Base-by-base conservation (phyloP, 1,140 invertebrate species). In the Polypedilum vanderplanki region DNA sequence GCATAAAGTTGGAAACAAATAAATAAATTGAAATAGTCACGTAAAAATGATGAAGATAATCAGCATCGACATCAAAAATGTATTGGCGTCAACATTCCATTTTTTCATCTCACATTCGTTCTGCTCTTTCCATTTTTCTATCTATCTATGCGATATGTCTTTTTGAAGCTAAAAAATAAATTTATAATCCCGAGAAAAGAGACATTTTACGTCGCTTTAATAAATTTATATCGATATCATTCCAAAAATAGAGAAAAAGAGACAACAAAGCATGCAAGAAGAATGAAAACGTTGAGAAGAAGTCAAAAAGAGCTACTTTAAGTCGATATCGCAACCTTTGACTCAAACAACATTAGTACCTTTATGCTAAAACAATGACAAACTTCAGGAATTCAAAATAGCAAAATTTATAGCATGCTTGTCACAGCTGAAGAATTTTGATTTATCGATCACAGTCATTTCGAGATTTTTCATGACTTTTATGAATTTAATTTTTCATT, bases 381-480 rank as follows among this genome's bases (percentile, higher is more conserved):
- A 33, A 1, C 24, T 33, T 33, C 24, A 33, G 24, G 24, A 33
- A 33, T 33, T 33, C 24, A 33, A 33, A 33, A 33, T 3, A 33
- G 24, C 24, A 33, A 33, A 33, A 33, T 33, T 33, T 33, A 33
- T 33, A 33, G 24, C 24, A 33, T 33, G n/a, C 20, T 70, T 18
- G 65, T 70, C 65, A 70, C 65, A 70, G 65, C 65, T 70, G 65
- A 70, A 70, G 18, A 70, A 18, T 70, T 70, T 70, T 70, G 65
- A 70, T 70, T 70, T 70, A 70, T 70, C 20, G 17, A 22, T 5
- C 17, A 18, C 17, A 12, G 18, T 70, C 65, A 70, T 3, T 20
- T 18, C 15, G 20, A 70, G 18, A 20, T 57, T 15, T 57, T 57
- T 57, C 46, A 57, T 57, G 46, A n/a, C 12, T 57, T 57, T 57